Conservation (phyloP, 2,888 invertebrate genomes). For the Synanthedon tipuliformis region DNA sequence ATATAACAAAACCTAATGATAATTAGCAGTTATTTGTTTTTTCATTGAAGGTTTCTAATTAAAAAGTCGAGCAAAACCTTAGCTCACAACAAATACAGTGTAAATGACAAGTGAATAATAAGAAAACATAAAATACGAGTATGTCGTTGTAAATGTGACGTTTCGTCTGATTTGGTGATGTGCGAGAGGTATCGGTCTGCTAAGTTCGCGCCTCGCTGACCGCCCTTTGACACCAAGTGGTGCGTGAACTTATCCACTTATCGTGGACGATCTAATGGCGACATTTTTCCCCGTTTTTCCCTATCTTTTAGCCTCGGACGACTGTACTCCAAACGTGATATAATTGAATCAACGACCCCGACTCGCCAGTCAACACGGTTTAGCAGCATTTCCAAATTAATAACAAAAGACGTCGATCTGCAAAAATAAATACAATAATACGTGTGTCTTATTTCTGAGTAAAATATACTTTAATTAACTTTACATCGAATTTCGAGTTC, state of each 20-base stretch:
- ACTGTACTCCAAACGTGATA: constrained; percentile 46
- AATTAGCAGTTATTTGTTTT: no score
- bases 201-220: constrained; percentile 38
- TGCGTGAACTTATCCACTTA: constrained; percentile 68
- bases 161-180: background rate
- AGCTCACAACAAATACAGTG: no score
- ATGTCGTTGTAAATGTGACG: background rate
- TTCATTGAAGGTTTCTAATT: no score
- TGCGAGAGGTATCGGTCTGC: background rate
- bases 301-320: constrained; percentile 51
- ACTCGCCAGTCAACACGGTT: constrained; percentile 25
- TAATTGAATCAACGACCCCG: constrained; percentile 59
- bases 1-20: no score
- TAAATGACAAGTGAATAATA: no score
- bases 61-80: no score
- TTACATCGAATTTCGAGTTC: no score
- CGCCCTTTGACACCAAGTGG: constrained; percentile 64
- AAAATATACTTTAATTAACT: no score
- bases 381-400: constrained; percentile 39
- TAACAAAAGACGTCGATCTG: constrained; percentile 31
- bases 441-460: no score
- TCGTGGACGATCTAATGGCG: constrained; percentile 58
- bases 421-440: background rate
- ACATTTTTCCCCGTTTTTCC: constrained; percentile 67
- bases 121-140: no score